These are phyloP conservation scores for Xyrichtys novacula DNA, from an alignment of 2,797 vertebrate genomes.

Conservation along the genomic window DNA sequence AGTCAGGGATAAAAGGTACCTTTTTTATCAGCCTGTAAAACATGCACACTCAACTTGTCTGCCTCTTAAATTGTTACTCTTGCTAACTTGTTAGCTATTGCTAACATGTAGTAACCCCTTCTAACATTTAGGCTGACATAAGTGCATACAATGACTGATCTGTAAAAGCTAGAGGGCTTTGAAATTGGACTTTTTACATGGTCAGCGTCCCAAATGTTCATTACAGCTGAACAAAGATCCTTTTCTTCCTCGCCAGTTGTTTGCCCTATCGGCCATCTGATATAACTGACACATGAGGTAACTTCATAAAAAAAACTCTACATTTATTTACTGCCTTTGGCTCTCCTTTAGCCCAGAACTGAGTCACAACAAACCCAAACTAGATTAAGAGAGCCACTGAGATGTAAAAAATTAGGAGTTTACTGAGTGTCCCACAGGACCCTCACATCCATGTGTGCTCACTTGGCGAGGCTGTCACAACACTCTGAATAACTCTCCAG, in stretches of 20 bases:
- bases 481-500: slow-evolving; percentile 60
- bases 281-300: slow-evolving; percentile 38
- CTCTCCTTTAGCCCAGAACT: slow-evolving; percentile 17
- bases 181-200: slow-evolving; percentile 13
- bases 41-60: not conserved
- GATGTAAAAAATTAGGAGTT: slow-evolving; percentile 38
- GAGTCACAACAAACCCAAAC: slow-evolving; percentile 5
- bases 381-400: slow-evolving; percentile 8
- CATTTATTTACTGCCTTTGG: slow-evolving; percentile 27
- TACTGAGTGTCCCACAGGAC: slow-evolving; percentile 34
- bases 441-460: slow-evolving; percentile 45
- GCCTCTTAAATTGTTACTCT: not conserved
- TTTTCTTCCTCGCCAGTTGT: slow-evolving; percentile 9
- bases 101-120: not conserved
- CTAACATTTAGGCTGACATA: not conserved
- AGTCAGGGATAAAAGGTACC: not conserved
- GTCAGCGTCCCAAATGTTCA: slow-evolving; percentile 30
- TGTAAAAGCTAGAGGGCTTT: slow-evolving; percentile 8
- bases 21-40: slow-evolving; percentile 15
- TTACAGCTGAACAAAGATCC: slow-evolving; percentile 46
- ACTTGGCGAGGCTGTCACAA: slow-evolving; percentile 72
- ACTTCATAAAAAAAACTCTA: slow-evolving; percentile 40
- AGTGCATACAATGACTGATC: slow-evolving; percentile 8
- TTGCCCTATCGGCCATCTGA: slow-evolving; percentile 23
- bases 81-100: not conserved